phyloP scores from a whole-genome alignment of 2,888 invertebrate genomes.

The Chymomyza fuscimana region DNA sequence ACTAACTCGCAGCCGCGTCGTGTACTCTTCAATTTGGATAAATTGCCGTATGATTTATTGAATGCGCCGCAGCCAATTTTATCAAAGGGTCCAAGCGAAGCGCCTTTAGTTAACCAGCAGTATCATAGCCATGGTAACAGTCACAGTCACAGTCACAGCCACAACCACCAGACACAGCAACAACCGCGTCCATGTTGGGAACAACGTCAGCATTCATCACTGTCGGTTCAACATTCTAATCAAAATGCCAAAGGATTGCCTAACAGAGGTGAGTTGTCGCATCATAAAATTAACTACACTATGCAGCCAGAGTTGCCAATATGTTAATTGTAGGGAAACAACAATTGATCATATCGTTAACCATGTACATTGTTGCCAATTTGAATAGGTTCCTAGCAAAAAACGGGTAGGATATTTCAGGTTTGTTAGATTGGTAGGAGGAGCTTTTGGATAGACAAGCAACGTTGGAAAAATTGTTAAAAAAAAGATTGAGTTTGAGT shows the following conservation, averaged over 20 bases:
- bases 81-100: conserved; percentile 55
- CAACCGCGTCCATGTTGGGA: conserved; percentile 60
- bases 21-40: conserved; percentile 79
- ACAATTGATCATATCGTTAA: not conserved
- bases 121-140: conserved; percentile 38
- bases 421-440: not conserved
- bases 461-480: too few relatives aligned
- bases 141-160: conserved; percentile 47
- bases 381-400: too few relatives aligned
- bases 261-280: conserved; percentile 76
- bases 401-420: not conserved
- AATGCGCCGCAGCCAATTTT: conserved; percentile 76
- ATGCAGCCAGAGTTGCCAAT: not conserved
- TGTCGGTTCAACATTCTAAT: conserved; percentile 77
- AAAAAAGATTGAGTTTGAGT: too few relatives aligned
- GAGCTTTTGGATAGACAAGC: too few relatives aligned
- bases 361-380: not conserved
- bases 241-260: conserved; percentile 80
- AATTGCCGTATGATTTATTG: conserved; percentile 79
- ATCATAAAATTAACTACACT: conserved; percentile 1
- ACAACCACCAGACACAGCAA: conserved; percentile 39
- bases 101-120: conserved; percentile 12
- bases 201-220: conserved; percentile 77
- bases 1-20: conserved; percentile 65
- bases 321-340: not conserved